Conservation (phyloP, 1,140 invertebrate species). For the Phocides pigmalion region DNA sequence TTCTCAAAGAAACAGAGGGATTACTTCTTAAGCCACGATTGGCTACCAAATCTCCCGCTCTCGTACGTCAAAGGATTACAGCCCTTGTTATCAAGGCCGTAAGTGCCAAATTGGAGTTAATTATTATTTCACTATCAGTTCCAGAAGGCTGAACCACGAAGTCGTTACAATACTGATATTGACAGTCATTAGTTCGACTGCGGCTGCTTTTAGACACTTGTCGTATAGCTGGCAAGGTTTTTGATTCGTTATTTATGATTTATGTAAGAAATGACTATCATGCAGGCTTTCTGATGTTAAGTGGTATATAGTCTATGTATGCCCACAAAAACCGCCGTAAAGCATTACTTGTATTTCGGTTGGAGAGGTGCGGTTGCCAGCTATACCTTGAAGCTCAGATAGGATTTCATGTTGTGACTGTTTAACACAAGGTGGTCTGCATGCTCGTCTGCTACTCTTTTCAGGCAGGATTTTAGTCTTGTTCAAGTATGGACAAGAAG, state of each 20-base stretch:
- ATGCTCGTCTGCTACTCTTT: no score
- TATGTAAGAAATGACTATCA: no score
- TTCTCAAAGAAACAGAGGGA: slow-evolving; percentile 56
- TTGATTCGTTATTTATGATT: not conserved
- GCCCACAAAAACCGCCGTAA: no score
- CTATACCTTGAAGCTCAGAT: no score
- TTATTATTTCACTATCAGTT: slow-evolving; percentile 59
- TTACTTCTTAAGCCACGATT: slow-evolving; percentile 55
- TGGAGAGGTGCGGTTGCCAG: no score
- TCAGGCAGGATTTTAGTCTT: no score
- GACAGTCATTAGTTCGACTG: slow-evolving; percentile 68
- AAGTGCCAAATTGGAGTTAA: slow-evolving; percentile 33
- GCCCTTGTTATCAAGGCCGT: slow-evolving; percentile 34
- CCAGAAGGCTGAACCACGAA: slow-evolving; percentile 49
- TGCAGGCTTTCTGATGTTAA: no score
- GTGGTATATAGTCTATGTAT: no score
- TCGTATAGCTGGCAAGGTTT: not conserved
- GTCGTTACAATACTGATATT: slow-evolving; percentile 63
- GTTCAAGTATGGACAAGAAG: no score
- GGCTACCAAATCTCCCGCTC: slow-evolving; percentile 35
- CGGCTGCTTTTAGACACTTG: slow-evolving; percentile 28
- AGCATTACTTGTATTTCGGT: no score
- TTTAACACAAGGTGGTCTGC: no score
- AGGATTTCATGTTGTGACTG: no score
- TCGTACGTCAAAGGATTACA: slow-evolving; percentile 39